Conservation (phyloP, 2,888 invertebrate species). For the Rhagophthalmus giganteus region DNA sequence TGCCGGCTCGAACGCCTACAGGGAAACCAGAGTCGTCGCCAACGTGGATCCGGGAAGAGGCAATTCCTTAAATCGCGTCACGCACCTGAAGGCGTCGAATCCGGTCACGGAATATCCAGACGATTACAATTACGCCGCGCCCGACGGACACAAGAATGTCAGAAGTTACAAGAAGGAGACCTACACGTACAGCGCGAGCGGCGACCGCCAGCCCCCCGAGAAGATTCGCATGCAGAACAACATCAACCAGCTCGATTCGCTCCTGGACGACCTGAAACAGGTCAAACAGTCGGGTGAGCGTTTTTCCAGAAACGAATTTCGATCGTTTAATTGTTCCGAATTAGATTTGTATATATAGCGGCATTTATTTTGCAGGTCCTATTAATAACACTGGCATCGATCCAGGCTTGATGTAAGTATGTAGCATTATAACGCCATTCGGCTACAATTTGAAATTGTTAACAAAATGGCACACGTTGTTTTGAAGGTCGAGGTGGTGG, state of each 20-base stretch:
- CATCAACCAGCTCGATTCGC: conserved; percentile 74
- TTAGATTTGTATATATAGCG: conserved; percentile 36
- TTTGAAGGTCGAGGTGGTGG: no score
- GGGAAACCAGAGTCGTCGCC: conserved; percentile 40
- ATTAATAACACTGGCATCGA: conserved; percentile 50
- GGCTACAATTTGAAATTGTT: no score
- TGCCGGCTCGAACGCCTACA: conserved; percentile 42
- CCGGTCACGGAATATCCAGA: conserved; percentile 52
- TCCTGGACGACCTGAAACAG: conserved; percentile 72
- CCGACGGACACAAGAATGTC: conserved; percentile 51
- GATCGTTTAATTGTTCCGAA: conserved; percentile 45
- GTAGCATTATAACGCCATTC: no score
- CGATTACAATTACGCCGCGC: conserved; percentile 52
- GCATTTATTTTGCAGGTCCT: conserved; percentile 48
- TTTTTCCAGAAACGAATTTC: conserved; percentile 1
- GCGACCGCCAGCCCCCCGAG: conserved; percentile 44
- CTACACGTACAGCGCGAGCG: conserved; percentile 47
- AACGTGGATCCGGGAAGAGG: conserved; percentile 40
- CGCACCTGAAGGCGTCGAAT: conserved; percentile 48
- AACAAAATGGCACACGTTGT: no score
- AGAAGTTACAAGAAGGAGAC: conserved; percentile 52
- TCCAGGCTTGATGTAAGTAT: conserved; percentile 52
- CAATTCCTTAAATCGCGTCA: conserved; percentile 48
- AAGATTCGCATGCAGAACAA: conserved; percentile 59
- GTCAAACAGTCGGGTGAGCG: conserved; percentile 47